A percentile compares a stretch with the other conserved stretches of the same genome.
Evolutionary conservation across 1,140 invertebrate genomes (phyloP).

Genomic region (Helicoverpa zea): DNA sequence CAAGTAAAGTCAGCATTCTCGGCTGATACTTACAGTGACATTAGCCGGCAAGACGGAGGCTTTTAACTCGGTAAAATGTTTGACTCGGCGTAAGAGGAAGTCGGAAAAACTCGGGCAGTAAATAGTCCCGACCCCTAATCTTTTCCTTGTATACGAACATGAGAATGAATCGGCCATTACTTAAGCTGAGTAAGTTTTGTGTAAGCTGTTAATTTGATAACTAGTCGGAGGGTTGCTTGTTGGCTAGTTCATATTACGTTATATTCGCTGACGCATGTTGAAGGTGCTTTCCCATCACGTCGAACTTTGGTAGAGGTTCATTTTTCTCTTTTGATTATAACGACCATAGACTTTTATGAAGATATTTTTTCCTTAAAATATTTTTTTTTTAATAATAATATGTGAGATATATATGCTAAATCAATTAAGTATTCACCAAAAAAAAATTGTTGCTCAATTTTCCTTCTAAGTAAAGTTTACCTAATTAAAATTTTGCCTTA

Average conservation of each 20-base stretch:
- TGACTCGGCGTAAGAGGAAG: slow-evolving; percentile 13
- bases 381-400: no score
- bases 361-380: no score
- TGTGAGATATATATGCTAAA: no score
- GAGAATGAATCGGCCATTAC: slow-evolving; percentile 37
- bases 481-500: no score
- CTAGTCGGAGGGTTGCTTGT: slow-evolving; percentile 22
- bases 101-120: slow-evolving; percentile 23
- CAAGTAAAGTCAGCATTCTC: slow-evolving; percentile 19
- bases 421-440: no score
- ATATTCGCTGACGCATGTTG: slow-evolving; percentile 22
- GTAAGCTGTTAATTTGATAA: slow-evolving; percentile 44
- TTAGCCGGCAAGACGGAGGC: background rate
- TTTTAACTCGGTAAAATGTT: slow-evolving; percentile 19
- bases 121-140: slow-evolving; percentile 34
- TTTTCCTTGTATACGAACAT: slow-evolving; percentile 36
- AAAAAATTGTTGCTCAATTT: no score
- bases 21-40: slow-evolving; percentile 8
- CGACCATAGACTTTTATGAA: background rate
- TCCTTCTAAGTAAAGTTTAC: no score
- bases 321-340: background rate
- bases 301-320: slow-evolving; percentile 6
- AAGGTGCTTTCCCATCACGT: background rate
- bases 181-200: slow-evolving; percentile 40
- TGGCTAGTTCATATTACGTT: slow-evolving; percentile 33